Percentiles rank a stretch among this genome's conserved stretches.
Conservation (phyloP, 2,888 invertebrate genomes). For the Branchipolynoe longqiensis region DNA sequence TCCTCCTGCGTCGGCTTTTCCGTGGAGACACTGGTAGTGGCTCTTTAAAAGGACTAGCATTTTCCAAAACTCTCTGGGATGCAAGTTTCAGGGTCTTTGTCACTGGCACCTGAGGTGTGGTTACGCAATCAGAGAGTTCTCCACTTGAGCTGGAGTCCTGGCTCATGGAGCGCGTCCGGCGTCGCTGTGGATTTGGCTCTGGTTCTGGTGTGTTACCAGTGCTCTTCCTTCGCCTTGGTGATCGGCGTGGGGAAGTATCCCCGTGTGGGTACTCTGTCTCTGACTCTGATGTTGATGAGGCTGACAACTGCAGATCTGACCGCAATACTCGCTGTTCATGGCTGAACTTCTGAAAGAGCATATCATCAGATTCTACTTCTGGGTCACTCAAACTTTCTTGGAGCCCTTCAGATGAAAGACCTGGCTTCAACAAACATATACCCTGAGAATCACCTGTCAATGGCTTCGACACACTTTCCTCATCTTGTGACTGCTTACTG, state of each 20-base stretch:
- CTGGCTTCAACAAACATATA: not conserved
- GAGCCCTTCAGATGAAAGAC: conserved; percentile 8
- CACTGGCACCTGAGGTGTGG: not conserved
- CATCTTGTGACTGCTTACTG: not conserved
- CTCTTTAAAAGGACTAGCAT: conserved; percentile 35
- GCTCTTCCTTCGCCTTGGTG: not conserved
- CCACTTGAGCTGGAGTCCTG: conserved; percentile 7
- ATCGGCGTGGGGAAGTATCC: not conserved
- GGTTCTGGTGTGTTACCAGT: not conserved
- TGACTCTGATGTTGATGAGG: conserved; percentile 26
- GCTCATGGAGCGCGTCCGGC: conserved; percentile 35
- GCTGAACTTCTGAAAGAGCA: conserved; percentile 4
- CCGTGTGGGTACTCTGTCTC: not conserved
- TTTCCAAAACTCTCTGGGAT: not conserved
- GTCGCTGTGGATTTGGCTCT: not conserved
- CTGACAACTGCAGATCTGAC: conserved; percentile 7
- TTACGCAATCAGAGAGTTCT: not conserved
- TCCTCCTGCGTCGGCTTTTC: not conserved
- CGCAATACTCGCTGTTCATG: not conserved
- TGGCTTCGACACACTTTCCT: not conserved
- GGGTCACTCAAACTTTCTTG: conserved; percentile 28
- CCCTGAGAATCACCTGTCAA: not conserved
- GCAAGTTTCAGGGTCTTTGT: not conserved
- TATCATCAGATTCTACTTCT: not conserved
- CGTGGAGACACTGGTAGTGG: conserved; percentile 18